These are phyloP conservation scores for Crambe crambe DNA, from an alignment of 37 sponge, comb jelly and placozoan genomes.

Conservation along the genomic window DNA sequence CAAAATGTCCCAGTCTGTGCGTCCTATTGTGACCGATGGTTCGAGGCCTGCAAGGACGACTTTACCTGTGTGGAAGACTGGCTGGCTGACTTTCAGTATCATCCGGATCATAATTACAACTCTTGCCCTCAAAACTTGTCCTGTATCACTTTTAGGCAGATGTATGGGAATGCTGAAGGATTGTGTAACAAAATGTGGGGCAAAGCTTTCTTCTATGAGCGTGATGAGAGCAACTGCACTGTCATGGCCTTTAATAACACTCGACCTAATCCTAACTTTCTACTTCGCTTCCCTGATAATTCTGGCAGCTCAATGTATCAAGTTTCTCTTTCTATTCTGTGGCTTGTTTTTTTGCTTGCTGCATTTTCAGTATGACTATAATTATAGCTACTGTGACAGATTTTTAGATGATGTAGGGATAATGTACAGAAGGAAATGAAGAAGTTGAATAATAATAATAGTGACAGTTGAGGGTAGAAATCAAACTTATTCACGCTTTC, in stretches of 20 bases:
- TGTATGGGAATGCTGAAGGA: constrained; percentile 32
- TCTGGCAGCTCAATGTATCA: not conserved
- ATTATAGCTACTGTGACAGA: no score
- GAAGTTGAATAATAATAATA: no score
- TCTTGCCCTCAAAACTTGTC: constrained; percentile 16
- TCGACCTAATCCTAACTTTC: constrained; percentile 12
- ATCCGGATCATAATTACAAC: constrained; percentile 39
- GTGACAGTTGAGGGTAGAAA: no score
- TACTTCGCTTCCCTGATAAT: constrained; percentile 7
- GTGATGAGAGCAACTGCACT: constrained; percentile 16
- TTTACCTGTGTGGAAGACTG: constrained; percentile 69
- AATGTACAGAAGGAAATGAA: no score
- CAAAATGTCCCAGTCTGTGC: constrained; percentile 54
- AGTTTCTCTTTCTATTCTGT: not conserved
- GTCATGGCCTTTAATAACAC: constrained; percentile 20
- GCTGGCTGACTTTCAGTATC: constrained; percentile 53
- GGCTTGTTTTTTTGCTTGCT: not conserved
- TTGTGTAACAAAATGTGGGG: constrained; percentile 68
- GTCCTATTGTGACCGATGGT: constrained; percentile 70
- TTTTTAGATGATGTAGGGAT: no score
- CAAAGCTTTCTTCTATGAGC: constrained; percentile 40
- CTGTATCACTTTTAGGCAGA: constrained; percentile 34
- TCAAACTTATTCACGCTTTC: no score
- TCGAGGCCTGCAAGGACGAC: constrained; percentile 62
- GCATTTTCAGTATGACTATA: not conserved